Evolutionary conservation across 2,797 vertebrate genomes (phyloP).

Genomic region (Myotis pilosus): DNA sequence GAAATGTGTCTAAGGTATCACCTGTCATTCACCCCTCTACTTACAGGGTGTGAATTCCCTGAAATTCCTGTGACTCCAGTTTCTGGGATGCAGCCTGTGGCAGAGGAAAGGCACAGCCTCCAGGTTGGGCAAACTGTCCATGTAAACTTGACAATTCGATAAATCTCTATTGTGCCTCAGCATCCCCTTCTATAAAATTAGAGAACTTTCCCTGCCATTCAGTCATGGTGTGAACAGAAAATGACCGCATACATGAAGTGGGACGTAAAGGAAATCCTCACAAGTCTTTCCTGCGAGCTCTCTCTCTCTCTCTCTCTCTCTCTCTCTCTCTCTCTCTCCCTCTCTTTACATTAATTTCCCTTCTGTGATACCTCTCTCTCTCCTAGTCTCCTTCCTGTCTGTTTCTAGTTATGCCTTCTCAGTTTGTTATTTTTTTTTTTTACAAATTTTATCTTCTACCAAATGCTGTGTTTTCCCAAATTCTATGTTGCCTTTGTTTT

Average conservation of each 20-base stretch:
- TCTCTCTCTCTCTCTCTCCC: background rate
- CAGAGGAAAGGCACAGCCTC: background rate
- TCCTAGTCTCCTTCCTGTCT: background rate
- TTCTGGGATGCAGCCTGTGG: background rate
- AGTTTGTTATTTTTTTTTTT: background rate
- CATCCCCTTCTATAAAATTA: background rate
- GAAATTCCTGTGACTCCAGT: background rate
- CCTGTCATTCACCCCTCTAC: background rate
- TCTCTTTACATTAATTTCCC: background rate
- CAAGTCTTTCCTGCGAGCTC: background rate
- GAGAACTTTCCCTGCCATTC: background rate
- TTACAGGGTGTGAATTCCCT: background rate
- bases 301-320: background rate
- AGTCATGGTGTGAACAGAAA: background rate
- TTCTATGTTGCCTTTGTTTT: background rate
- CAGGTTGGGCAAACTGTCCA: background rate
- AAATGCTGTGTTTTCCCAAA: background rate
- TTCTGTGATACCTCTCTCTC: background rate
- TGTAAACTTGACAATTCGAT: background rate
- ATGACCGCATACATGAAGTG: background rate
- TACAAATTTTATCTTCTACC: background rate
- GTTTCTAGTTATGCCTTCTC: background rate
- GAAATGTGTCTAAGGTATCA: background rate
- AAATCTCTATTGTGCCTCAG: background rate
- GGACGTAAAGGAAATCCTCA: rapidly evolving